phyloP scores from a whole-genome alignment of 2,113 vertebrate genomes.

The Epinephelus moara region DNA sequence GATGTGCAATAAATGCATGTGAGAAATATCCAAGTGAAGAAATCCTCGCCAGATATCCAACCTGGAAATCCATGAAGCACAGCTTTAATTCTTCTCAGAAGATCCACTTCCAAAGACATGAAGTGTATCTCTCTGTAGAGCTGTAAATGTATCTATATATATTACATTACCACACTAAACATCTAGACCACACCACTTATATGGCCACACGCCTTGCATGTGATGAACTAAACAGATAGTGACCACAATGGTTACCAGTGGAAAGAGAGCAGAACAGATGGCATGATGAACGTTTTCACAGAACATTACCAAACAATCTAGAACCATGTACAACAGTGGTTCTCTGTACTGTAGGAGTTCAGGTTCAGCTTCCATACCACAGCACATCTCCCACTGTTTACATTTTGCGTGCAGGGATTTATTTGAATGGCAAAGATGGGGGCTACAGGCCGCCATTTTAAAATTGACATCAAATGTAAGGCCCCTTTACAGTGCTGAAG shows the following conservation, averaged over 20 bases:
- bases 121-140: conserved; percentile 10
- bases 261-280: conserved; percentile 26
- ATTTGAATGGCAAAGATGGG: conserved; percentile 16
- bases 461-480: conserved; percentile 40
- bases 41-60: neutral
- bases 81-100: neutral
- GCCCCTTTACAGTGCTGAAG: neutral
- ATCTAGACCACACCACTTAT: conserved; percentile 38
- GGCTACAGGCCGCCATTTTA: conserved; percentile 26
- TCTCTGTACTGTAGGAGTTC: neutral
- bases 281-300: neutral
- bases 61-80: neutral
- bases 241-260: conserved; percentile 22
- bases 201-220: conserved; percentile 32
- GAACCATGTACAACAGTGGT: conserved; percentile 10
- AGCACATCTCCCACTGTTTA: conserved; percentile 21
- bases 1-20: neutral
- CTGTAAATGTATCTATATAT: conserved; percentile 35
- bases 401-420: conserved; percentile 20
- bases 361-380: neutral
- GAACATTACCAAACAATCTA: conserved; percentile 4
- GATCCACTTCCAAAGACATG: neutral
- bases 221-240: conserved; percentile 47
- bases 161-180: conserved; percentile 55
- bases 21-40: neutral